phyloP scores from a whole-genome alignment of 2,888 invertebrate genomes.

The Myopa tessellatipennis region DNA sequence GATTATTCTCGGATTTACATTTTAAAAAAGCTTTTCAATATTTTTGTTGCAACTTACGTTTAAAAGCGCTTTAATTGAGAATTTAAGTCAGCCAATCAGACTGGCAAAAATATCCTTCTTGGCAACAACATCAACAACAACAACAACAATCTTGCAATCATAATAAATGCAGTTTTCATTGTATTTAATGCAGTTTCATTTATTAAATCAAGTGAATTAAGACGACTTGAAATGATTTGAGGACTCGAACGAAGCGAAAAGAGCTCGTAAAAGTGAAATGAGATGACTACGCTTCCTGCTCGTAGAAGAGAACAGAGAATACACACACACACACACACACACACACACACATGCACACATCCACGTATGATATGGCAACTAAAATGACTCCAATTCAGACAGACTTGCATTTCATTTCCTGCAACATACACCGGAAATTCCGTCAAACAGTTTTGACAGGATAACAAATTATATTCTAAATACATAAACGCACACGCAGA shows the following conservation, averaged over 20 bases:
- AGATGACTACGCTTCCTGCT: too few relatives aligned
- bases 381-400: neutral
- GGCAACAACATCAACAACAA: too few relatives aligned
- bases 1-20: neutral
- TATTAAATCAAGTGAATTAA: too few relatives aligned
- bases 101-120: neutral
- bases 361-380: neutral
- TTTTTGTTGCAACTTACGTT: neutral
- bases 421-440: neutral
- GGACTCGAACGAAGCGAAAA: too few relatives aligned
- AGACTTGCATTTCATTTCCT: constrained; percentile 5
- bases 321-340: neutral
- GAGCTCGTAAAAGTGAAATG: too few relatives aligned
- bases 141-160: too few relatives aligned
- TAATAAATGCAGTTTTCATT: too few relatives aligned
- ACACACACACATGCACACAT: neutral
- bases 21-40: neutral
- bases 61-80: constrained; percentile 6
- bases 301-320: neutral
- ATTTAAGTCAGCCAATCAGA: constrained; percentile 1
- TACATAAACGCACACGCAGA: neutral
- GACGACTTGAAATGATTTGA: neutral
- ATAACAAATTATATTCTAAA: constrained; percentile 14
- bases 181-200: too few relatives aligned
- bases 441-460: constrained; percentile 19